Conservation (phyloP, 2,888 invertebrate genomes). For the Frankliniella intonsa region DNA sequence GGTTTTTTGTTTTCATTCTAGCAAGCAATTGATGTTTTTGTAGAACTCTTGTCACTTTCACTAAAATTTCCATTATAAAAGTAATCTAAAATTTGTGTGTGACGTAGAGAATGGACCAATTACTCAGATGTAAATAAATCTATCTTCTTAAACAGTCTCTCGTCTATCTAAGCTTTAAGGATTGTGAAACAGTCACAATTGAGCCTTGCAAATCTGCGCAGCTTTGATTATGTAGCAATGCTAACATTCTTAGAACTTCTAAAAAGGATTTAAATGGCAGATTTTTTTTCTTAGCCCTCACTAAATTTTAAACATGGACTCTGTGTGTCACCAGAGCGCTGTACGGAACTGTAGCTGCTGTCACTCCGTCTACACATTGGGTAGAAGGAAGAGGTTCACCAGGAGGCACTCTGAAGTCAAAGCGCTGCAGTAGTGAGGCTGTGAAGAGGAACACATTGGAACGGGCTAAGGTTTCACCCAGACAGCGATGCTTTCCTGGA, state of each 20-base stretch:
- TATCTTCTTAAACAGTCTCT: not conserved
- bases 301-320: slow-evolving; percentile 34
- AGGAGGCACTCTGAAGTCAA: slow-evolving; percentile 61
- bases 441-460: slow-evolving; percentile 75
- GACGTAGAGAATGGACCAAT: not conserved
- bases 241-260: too few species aligned
- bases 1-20: not conserved
- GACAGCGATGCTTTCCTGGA: slow-evolving; percentile 65
- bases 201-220: too few species aligned
- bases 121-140: not conserved
- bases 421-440: slow-evolving; percentile 67
- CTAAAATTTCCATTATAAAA: not conserved
- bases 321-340: slow-evolving; percentile 60
- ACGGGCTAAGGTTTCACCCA: slow-evolving; percentile 73
- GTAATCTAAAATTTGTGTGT: not conserved
- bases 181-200: too few species aligned
- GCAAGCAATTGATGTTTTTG: too few species aligned
- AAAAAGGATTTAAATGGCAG: too few species aligned
- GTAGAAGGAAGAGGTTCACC: slow-evolving; percentile 61
- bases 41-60: too few species aligned
- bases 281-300: too few species aligned
- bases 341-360: slow-evolving; percentile 69
- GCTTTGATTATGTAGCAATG: too few species aligned
- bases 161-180: too few species aligned
- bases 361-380: slow-evolving; percentile 70